phyloP scores from a whole-genome alignment of 1,140 invertebrate genomes.

The Helicoverpa armigera region DNA sequence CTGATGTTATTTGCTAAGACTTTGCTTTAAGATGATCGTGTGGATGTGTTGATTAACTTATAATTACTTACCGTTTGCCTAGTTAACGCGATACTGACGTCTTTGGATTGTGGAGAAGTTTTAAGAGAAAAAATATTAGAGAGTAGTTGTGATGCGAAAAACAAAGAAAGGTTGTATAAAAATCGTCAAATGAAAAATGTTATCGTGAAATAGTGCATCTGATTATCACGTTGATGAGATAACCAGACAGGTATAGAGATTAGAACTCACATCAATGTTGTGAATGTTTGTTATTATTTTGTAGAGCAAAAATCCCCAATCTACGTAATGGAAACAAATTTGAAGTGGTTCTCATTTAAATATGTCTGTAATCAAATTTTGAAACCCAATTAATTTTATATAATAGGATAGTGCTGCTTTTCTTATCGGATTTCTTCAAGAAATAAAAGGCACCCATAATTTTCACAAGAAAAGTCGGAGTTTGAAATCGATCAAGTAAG shows the following conservation, averaged over 20 bases:
- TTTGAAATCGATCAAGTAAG: too few species aligned
- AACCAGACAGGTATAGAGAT: not conserved
- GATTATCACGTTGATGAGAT: not conserved
- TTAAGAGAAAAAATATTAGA: not conserved
- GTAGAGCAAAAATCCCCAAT: not conserved
- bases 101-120: not conserved
- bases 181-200: not conserved
- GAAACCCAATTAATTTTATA: too few species aligned
- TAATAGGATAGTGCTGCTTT: too few species aligned
- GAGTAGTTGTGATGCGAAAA: not conserved
- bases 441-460: too few species aligned
- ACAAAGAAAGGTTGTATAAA: not conserved
- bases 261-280: not conserved
- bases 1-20: not conserved
- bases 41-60: not conserved
- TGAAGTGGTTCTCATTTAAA: too few species aligned
- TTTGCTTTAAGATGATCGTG: not conserved
- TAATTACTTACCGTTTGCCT: not conserved
- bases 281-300: not conserved
- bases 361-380: too few species aligned
- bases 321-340: too few species aligned
- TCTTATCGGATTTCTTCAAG: too few species aligned
- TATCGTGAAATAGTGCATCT: conserved; percentile 17
- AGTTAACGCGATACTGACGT: not conserved
- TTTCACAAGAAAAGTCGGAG: too few species aligned